phyloP scores from a whole-genome alignment of 1,140 invertebrate species.

The Drosophila grimshawi region DNA sequence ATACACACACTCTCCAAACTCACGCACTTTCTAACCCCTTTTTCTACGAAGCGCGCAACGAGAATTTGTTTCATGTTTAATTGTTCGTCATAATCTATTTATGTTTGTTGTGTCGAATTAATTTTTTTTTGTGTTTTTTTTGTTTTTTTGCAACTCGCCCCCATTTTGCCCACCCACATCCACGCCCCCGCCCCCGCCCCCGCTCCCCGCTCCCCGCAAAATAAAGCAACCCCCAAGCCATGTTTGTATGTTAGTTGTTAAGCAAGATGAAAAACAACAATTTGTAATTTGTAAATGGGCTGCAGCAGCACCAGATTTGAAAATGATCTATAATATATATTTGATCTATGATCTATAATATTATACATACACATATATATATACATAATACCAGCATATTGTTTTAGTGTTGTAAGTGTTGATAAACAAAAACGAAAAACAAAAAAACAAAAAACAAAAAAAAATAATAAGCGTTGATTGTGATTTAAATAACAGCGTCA shows the following conservation, averaged over 20 bases:
- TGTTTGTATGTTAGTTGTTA: conserved; percentile 52
- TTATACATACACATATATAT: background rate
- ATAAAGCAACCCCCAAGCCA: conserved; percentile 6
- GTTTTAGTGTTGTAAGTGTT: conserved; percentile 67
- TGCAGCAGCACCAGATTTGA: conserved; percentile 6
- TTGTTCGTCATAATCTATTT: conserved; percentile 6
- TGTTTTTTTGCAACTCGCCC: conserved; percentile 21
- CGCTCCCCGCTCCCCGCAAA: background rate
- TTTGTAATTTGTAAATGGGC: conserved; percentile 5
- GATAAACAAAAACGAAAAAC: conserved; percentile 27
- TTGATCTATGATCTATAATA: conserved; percentile 10
- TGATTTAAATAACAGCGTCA: conserved; percentile 64
- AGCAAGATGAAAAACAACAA: conserved; percentile 15
- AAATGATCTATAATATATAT: conserved; percentile 3
- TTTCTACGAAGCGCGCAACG: conserved; percentile 23
- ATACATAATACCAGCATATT: conserved; percentile 24
- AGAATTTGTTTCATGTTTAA: conserved; percentile 4
- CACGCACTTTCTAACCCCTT: conserved; percentile 30
- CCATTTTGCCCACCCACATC: background rate
- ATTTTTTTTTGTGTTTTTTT: conserved; percentile 38
- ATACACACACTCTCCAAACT: conserved; percentile 1
- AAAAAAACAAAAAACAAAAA: conserved; percentile 36
- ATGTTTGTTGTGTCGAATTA: conserved; percentile 46
- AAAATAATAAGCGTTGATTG: conserved; percentile 73
- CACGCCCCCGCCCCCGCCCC: background rate